Conservation (phyloP, 2,113 vertebrate species). For the Elephas maximus region DNA sequence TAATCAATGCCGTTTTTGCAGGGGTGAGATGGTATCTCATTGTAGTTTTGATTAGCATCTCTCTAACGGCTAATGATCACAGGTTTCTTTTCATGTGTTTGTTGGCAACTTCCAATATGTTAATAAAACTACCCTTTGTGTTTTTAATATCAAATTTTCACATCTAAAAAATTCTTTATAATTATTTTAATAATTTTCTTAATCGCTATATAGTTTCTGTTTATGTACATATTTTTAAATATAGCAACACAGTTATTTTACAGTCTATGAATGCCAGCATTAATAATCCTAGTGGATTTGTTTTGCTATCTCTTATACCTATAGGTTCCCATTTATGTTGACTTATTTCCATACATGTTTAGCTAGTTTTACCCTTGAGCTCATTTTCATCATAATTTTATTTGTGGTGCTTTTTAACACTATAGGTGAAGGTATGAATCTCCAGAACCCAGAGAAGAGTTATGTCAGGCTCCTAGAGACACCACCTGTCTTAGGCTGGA, state of each 20-base stretch:
- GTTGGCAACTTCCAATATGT: background rate
- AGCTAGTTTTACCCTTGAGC: background rate
- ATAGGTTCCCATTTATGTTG: background rate
- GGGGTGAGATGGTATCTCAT: too few species aligned
- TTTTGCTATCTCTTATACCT: background rate
- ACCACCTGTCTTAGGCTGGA: background rate
- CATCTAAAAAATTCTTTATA: background rate
- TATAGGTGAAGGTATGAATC: background rate
- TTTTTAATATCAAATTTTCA: background rate
- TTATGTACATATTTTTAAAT: background rate
- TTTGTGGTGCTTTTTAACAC: background rate
- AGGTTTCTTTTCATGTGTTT: too few species aligned
- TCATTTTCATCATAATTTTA: background rate
- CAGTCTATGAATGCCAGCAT: background rate
- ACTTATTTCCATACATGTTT: background rate
- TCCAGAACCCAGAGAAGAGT: background rate
- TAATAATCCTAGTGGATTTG: background rate
- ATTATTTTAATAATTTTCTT: background rate
- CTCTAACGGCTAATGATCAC: too few species aligned
- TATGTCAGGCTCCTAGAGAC: too few species aligned
- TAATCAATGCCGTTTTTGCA: too few species aligned
- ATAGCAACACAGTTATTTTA: background rate
- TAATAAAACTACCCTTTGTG: background rate
- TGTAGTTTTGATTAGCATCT: too few species aligned
- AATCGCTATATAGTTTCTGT: background rate